Conservation (phyloP, 2,888 invertebrate species). For the Nephrotoma guestfalica region DNA sequence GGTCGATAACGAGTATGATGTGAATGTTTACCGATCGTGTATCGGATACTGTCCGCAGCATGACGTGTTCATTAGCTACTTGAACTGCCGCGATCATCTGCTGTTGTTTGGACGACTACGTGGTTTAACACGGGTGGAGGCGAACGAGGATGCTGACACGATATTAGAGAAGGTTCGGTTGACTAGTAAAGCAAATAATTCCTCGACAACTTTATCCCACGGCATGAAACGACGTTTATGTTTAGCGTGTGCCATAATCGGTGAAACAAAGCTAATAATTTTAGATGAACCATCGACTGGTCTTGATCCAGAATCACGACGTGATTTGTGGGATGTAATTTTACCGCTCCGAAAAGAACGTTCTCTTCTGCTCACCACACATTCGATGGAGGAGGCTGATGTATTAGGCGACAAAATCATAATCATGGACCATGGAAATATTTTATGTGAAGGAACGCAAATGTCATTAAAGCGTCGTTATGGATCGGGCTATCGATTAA, state of each 20-base stretch:
- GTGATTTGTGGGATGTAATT: constrained; percentile 78
- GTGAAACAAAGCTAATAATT: constrained; percentile 50
- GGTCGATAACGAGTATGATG: constrained; percentile 50
- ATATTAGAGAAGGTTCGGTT: constrained; percentile 47
- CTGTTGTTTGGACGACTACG: constrained; percentile 68
- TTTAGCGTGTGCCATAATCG: constrained; percentile 72
- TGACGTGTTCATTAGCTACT: constrained; percentile 66
- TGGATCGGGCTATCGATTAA: constrained; percentile 34
- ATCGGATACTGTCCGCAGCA: constrained; percentile 88
- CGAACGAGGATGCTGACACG: constrained; percentile 37
- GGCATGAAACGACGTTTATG: constrained; percentile 85
- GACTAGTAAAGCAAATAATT: constrained; percentile 42
- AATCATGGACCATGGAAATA: constrained; percentile 59
- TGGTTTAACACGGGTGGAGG: constrained; percentile 34
- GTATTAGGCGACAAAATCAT: constrained; percentile 81
- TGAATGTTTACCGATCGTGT: constrained; percentile 48
- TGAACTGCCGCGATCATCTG: constrained; percentile 71
- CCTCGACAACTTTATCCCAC: constrained; percentile 59
- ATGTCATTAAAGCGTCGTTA: constrained; percentile 62
- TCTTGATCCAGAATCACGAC: constrained; percentile 75
- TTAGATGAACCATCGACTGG: constrained; percentile 85
- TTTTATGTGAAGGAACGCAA: constrained; percentile 68
- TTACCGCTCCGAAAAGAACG: constrained; percentile 49
- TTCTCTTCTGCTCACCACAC: constrained; percentile 78
- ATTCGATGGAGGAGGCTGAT: constrained; percentile 94